Conservation (phyloP, 2,888 invertebrate species). For the Microctonus hyperodae region DNA sequence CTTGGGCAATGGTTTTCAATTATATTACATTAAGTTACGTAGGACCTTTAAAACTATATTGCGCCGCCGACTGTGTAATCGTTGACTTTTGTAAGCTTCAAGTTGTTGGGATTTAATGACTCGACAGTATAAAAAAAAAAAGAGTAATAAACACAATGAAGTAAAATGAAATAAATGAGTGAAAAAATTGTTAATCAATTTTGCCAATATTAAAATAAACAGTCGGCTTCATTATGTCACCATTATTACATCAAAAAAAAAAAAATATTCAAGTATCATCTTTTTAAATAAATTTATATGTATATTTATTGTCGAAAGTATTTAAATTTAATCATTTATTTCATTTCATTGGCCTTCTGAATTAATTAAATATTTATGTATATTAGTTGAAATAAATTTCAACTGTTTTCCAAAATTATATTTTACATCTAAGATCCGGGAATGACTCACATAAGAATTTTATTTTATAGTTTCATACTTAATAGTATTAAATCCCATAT, state of each 20-base stretch:
- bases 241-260: neutral
- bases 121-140: neutral
- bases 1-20: constrained; percentile 40
- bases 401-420: neutral
- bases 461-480: neutral
- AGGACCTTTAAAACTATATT: constrained; percentile 36
- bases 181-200: neutral
- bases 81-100: constrained; percentile 22
- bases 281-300: neutral
- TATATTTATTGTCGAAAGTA: neutral
- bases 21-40: constrained; percentile 34
- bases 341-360: neutral
- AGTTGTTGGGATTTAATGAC: neutral
- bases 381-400: neutral
- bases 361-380: neutral
- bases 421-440: constrained; percentile 4
- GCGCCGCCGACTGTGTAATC: constrained; percentile 4
- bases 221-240: neutral
- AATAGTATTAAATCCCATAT: neutral
- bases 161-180: neutral
- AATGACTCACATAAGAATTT: neutral
- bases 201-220: no score
- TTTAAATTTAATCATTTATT: neutral
- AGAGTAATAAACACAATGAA: neutral
- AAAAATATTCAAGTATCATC: neutral